Evolutionary conservation across 2,113 vertebrate species (phyloP), one percentile per base, ranked within the genome.

Genomic region (Melanocharis versteri): DNA sequence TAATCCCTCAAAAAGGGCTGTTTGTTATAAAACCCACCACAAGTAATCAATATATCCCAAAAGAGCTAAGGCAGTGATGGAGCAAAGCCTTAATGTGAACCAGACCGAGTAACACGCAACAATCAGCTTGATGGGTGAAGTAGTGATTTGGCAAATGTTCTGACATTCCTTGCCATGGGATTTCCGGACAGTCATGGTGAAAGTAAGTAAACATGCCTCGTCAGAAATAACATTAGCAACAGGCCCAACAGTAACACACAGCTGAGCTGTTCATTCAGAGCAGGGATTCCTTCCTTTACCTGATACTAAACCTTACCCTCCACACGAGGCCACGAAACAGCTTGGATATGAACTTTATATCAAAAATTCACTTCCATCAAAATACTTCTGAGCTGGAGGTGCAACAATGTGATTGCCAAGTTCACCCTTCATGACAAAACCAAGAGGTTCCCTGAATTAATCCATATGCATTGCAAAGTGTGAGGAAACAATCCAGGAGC

Each of bases 11-110:
- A 58, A 91, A 93, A 89, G 33, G 61, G 48, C 91, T 79, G 83
- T 87, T 95, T 90, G 70, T 89, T 95, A 85, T 83, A 93, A 97
- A 95, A 50, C 65, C 73, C 44, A 91, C 84, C 85, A 77, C 54
- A 66, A 96, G 89, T 80, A 91, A 97, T 86, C 94, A 93, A 77
- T 94, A 93, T 57, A 93, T 45, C 71, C 90, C 54, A 31, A 80
- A 96, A 95, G 87, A 93, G 72, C 56, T 91, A 78, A 87, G 80
- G 77, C 87, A 90, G 88, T 3, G 2, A 66, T 33, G 75, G 84
- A 96, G 79, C 83, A 94, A 93, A 87, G 18, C 47, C 86, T 83
- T 97, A 96, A 96, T 91, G 78, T 35, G 75, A 97, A 96, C 90
- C 93, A 97, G 91, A 94, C 89, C 0, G 1, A 88, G 16, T 61